phyloP scores from a whole-genome alignment of 2,797 vertebrate genomes.

The Hyperoplus lanceolatus region DNA sequence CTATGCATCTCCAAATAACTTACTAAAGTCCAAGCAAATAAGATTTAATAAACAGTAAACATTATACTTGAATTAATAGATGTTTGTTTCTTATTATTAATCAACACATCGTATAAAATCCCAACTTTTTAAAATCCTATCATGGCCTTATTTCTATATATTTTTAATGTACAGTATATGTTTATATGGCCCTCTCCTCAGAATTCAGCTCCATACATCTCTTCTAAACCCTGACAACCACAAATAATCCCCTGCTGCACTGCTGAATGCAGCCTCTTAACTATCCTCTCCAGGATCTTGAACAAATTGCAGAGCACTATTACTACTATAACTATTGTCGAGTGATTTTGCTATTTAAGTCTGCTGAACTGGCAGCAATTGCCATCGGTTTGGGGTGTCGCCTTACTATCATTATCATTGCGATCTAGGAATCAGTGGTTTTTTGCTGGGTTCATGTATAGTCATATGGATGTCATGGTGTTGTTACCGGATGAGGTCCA shows the following conservation, averaged over 20 bases:
- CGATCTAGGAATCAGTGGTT: background rate
- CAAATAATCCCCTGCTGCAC: background rate
- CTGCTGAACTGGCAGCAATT: background rate
- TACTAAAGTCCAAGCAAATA: background rate
- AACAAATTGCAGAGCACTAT: background rate
- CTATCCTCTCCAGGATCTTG: background rate
- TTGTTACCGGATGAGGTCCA: slow-evolving; percentile 95
- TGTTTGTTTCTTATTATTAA: no score
- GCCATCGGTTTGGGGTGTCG: no score
- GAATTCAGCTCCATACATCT: background rate
- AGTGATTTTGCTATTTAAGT: background rate
- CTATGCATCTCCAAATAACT: background rate
- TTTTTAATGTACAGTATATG: background rate
- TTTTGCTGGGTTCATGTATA: background rate
- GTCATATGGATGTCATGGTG: background rate
- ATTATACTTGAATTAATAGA: no score
- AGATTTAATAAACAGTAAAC: no score
- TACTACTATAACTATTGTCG: no score
- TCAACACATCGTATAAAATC: no score
- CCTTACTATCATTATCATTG: background rate
- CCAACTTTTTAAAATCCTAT: background rate
- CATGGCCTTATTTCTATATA: background rate
- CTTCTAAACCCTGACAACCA: background rate
- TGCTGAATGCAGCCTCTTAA: background rate
- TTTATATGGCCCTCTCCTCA: background rate